A percentile compares a stretch with the other conserved stretches of the same genome.
phyloP scores from a whole-genome alignment of 2,888 invertebrate species.

The Argyresthia goedartella region DNA sequence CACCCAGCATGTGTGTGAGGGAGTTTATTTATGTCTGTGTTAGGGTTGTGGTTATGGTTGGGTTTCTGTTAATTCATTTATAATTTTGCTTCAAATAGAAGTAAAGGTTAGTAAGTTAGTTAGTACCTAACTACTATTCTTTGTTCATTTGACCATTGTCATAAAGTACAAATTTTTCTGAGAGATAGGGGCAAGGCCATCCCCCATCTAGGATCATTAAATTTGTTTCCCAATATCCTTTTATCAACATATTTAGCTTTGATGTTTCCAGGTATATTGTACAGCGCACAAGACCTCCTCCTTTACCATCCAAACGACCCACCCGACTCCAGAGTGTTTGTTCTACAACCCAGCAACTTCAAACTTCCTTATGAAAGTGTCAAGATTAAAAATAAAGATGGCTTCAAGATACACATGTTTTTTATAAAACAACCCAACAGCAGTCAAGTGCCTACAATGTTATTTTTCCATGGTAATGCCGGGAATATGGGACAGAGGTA shows the following conservation, averaged over 20 bases:
- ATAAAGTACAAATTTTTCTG: too few species aligned
- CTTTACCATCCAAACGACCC: slow-evolving; percentile 93
- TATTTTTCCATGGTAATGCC: slow-evolving; percentile 96
- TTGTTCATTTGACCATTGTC: too few species aligned
- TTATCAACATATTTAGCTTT: slow-evolving; percentile 1
- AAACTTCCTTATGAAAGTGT: slow-evolving; percentile 90
- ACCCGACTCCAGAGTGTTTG: slow-evolving; percentile 87
- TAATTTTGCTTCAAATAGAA: too few species aligned
- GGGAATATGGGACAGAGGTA: slow-evolving; percentile 96
- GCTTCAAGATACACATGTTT: slow-evolving; percentile 83
- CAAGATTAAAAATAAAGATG: slow-evolving; percentile 76
- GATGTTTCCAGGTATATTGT: slow-evolving; percentile 77
- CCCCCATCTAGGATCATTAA: too few species aligned
- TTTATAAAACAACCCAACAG: slow-evolving; percentile 82
- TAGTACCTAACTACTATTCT: too few species aligned
- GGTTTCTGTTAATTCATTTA: too few species aligned
- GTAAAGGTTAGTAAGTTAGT: too few species aligned
- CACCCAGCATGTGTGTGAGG: too few species aligned
- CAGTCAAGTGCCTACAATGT: slow-evolving; percentile 82
- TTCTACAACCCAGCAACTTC: slow-evolving; percentile 88
- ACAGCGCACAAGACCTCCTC: slow-evolving; percentile 87
- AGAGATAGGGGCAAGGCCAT: too few species aligned
- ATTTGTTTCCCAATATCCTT: not conserved
- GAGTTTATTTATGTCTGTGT: too few species aligned
- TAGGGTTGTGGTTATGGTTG: too few species aligned